A percentile compares a stretch with the other conserved stretches of the same genome.
Conservation (phyloP, 2,888 invertebrate species). For the Macaria liturata region DNA sequence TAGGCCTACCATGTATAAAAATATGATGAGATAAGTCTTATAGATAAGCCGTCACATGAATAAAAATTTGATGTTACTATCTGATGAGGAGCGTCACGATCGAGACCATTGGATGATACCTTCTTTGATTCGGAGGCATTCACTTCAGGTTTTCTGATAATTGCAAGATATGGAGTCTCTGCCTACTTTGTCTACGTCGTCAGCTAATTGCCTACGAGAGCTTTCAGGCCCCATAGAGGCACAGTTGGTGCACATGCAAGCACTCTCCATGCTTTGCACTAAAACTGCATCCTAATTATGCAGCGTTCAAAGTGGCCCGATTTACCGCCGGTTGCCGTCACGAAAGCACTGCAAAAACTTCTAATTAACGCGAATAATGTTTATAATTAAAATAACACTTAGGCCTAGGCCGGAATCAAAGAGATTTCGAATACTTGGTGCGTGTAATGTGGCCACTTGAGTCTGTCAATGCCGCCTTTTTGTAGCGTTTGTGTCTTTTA, state of each 20-base stretch:
- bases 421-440: conserved; percentile 58
- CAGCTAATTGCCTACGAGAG: conserved; percentile 57
- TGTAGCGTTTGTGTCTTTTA: conserved; percentile 42
- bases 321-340: conserved; percentile 65
- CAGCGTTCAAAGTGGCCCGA: conserved; percentile 65
- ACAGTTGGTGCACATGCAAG: conserved; percentile 62
- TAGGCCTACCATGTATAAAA: too few relatives aligned
- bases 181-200: conserved; percentile 34
- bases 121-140: too few relatives aligned
- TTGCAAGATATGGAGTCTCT: too few relatives aligned
- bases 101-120: too few relatives aligned
- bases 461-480: conserved; percentile 55
- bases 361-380: conserved; percentile 82
- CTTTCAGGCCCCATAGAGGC: conserved; percentile 59
- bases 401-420: conserved; percentile 58
- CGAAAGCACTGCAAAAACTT: conserved; percentile 65
- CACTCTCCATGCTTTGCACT: conserved; percentile 49
- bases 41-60: too few relatives aligned
- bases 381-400: conserved; percentile 82
- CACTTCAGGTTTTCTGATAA: too few relatives aligned
- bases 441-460: conserved; percentile 65
- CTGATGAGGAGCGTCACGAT: too few relatives aligned
- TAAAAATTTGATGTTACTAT: too few relatives aligned
- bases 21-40: too few relatives aligned
- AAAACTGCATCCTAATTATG: conserved; percentile 75